These are phyloP conservation scores for Lithobates pipiens DNA, from an alignment of 2,797 vertebrate genomes.

Conservation along the genomic window DNA sequence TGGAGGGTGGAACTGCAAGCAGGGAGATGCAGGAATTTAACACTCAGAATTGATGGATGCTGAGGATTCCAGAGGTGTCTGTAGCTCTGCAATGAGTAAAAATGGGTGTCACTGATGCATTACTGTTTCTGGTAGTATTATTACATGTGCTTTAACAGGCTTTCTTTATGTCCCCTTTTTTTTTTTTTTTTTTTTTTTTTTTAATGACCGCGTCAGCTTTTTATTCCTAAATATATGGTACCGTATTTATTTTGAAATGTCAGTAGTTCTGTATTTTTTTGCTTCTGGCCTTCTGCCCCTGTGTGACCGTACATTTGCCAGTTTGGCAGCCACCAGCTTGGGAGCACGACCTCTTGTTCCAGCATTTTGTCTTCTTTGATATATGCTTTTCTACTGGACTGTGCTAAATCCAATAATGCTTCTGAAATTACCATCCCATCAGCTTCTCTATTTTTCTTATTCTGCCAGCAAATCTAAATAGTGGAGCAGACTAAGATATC, in stretches of 20 bases:
- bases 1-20: no score
- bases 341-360: slow-evolving; percentile 37
- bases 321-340: slow-evolving; percentile 2
- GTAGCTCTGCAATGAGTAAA: no score
- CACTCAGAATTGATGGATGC: no score
- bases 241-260: not conserved
- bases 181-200: no score
- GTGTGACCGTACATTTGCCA: slow-evolving; percentile 15
- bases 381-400: slow-evolving; percentile 38
- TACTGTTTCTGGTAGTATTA: no score
- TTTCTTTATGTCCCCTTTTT: no score
- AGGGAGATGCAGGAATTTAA: no score
- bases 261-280: not conserved
- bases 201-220: not conserved
- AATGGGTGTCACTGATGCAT: no score
- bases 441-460: not conserved
- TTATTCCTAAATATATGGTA: not conserved
- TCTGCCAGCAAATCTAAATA: not conserved
- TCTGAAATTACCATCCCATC: slow-evolving; percentile 4
- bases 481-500: not conserved
- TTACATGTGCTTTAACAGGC: no score
- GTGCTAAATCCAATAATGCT: slow-evolving; percentile 42
- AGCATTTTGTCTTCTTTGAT: slow-evolving; percentile 36
- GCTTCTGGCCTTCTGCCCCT: not conserved
- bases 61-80: no score